These are phyloP conservation scores for Alces alces DNA, from an alignment of 2,113 vertebrate species.

Conservation along the genomic window DNA sequence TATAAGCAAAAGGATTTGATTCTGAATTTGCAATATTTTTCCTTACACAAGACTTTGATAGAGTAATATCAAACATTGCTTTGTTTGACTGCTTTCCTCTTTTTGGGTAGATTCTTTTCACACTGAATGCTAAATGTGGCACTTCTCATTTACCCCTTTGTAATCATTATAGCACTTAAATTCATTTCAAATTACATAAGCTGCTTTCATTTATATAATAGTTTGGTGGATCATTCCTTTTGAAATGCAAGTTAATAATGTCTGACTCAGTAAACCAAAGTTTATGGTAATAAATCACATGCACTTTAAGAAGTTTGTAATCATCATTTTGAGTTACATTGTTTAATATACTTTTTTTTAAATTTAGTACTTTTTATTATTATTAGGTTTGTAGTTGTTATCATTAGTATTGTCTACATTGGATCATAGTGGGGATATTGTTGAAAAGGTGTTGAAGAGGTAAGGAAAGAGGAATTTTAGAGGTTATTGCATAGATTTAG, in stretches of 20 bases:
- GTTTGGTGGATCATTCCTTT: background rate
- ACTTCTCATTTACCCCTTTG: background rate
- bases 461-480: background rate
- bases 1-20: background rate
- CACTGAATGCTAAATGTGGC: background rate
- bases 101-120: background rate
- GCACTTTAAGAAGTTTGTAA: background rate
- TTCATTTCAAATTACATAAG: background rate
- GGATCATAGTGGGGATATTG: background rate
- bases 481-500: background rate
- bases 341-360: background rate
- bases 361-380: background rate
- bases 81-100: background rate
- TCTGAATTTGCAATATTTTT: background rate
- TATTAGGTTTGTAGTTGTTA: background rate
- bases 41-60: background rate
- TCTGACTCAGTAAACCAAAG: background rate
- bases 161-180: background rate
- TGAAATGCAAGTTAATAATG: slow-evolving; percentile 35
- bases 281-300: slow-evolving; percentile 11
- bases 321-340: background rate
- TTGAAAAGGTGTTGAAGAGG: background rate
- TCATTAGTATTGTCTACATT: background rate
- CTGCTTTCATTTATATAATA: background rate
- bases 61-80: background rate